Evolutionary conservation across 1,140 invertebrate species (phyloP).

Genomic region (Euura lappo): DNA sequence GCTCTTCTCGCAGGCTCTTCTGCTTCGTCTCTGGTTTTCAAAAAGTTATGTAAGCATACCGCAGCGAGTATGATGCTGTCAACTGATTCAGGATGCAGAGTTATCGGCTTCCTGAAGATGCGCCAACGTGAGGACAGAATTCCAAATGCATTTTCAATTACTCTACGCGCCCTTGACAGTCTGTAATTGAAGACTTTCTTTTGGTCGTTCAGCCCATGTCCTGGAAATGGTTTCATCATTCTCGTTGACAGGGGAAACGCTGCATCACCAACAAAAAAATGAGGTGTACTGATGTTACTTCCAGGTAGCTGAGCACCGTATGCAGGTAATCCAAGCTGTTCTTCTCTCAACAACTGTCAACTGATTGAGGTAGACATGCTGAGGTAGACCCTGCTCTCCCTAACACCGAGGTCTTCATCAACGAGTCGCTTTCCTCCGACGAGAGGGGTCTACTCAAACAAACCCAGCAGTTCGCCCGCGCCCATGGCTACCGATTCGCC

Average conservation of each 20-base stretch:
- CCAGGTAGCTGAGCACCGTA: background rate
- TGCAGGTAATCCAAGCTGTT: conserved; percentile 31
- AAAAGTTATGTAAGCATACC: conserved; percentile 46
- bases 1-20: conserved; percentile 10
- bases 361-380: no score
- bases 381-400: no score
- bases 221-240: conserved; percentile 33
- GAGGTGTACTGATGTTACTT: conserved; percentile 15
- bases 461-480: no score
- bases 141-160: no score
- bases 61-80: conserved; percentile 32
- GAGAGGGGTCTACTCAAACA: no score
- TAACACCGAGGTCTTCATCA: no score
- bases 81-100: conserved; percentile 37
- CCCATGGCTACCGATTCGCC: no score
- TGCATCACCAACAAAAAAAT: conserved; percentile 32
- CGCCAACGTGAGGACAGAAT: no score
- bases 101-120: conserved; percentile 43
- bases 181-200: conserved; percentile 39
- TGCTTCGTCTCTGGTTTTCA: conserved; percentile 18
- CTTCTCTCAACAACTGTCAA: conserved; percentile 39
- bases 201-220: conserved; percentile 14
- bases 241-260: conserved; percentile 28
- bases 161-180: conserved; percentile 36
- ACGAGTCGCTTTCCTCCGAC: no score